phyloP scores from a whole-genome alignment of 2,888 invertebrate species.

The Hofmannophila pseudospretella region DNA sequence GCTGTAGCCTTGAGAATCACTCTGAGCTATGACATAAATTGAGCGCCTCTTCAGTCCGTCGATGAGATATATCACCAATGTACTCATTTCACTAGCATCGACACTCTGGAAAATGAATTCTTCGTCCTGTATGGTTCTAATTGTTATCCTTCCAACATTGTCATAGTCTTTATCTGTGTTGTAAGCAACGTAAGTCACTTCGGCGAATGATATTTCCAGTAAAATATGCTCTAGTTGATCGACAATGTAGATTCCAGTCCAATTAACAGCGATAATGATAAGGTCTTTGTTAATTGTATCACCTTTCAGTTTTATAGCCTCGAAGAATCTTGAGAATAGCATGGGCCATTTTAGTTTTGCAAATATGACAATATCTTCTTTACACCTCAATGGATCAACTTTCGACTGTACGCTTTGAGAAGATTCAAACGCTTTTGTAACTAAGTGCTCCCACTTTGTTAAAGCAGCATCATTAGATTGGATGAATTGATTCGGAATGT shows the following conservation, averaged over 20 bases:
- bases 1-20: conserved; percentile 75
- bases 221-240: conserved; percentile 95
- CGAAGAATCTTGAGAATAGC: conserved; percentile 95
- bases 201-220: conserved; percentile 90
- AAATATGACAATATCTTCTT: conserved; percentile 94
- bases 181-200: conserved; percentile 87
- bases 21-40: conserved; percentile 87
- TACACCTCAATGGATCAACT: conserved; percentile 82
- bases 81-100: conserved; percentile 90
- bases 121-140: conserved; percentile 91
- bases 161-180: conserved; percentile 67
- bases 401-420: conserved; percentile 84
- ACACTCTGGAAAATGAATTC: conserved; percentile 94
- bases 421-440: conserved; percentile 83
- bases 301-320: conserved; percentile 88
- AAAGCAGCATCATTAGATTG: conserved; percentile 80
- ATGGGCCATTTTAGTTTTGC: conserved; percentile 96
- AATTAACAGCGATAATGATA: conserved; percentile 95
- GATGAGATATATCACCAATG: conserved; percentile 89
- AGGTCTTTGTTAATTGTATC: conserved; percentile 82
- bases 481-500: conserved; percentile 88
- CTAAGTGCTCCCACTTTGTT: conserved; percentile 84
- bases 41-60: conserved; percentile 92
- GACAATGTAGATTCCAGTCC: conserved; percentile 94
- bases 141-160: conserved; percentile 81